A percentile compares a stretch with the other conserved stretches of the same genome.
phyloP scores from a whole-genome alignment of 2,888 invertebrate genomes.

The Argyresthia albistria region DNA sequence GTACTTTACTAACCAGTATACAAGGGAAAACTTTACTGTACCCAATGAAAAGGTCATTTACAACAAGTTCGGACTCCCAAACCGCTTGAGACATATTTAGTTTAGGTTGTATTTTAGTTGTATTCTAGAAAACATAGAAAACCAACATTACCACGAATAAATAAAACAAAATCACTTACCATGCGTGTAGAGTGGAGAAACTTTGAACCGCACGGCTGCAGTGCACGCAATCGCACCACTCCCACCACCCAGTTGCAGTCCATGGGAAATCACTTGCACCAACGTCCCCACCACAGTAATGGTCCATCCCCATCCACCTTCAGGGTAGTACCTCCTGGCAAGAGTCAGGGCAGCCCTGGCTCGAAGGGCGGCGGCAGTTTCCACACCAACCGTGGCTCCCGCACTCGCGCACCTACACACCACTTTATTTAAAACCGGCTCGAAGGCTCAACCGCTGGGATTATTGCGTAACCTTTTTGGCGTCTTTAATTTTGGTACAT shows the following conservation, averaged over 20 bases:
- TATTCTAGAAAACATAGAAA: no score
- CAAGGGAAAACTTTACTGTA: no score
- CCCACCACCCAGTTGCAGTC: constrained; percentile 80
- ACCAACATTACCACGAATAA: no score
- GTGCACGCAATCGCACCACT: constrained; percentile 76
- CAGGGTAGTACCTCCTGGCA: constrained; percentile 86
- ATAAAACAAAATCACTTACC: constrained; percentile 51
- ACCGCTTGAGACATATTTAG: no score
- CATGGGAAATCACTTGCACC: constrained; percentile 82
- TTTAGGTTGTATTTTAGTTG: no score
- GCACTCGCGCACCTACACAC: constrained; percentile 62
- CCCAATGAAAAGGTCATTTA: no score
- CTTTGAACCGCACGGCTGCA: constrained; percentile 75
- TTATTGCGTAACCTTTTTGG: no score
- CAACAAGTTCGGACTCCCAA: no score
- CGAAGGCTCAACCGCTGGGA: no score
- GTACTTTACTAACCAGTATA: no score
- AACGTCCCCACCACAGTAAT: constrained; percentile 80
- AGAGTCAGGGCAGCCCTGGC: constrained; percentile 76
- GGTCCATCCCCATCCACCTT: constrained; percentile 91
- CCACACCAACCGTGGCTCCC: constrained; percentile 55
- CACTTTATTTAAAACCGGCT: no score
- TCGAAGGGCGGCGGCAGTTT: constrained; percentile 61
- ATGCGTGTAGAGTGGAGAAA: constrained; percentile 75
- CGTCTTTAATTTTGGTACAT: no score